A percentile compares a stretch with the other conserved stretches of the same genome.
These are phyloP conservation scores for Pseudomyrmex pallidus DNA, from an alignment of 1,140 invertebrate genomes.

Conservation along the genomic window DNA sequence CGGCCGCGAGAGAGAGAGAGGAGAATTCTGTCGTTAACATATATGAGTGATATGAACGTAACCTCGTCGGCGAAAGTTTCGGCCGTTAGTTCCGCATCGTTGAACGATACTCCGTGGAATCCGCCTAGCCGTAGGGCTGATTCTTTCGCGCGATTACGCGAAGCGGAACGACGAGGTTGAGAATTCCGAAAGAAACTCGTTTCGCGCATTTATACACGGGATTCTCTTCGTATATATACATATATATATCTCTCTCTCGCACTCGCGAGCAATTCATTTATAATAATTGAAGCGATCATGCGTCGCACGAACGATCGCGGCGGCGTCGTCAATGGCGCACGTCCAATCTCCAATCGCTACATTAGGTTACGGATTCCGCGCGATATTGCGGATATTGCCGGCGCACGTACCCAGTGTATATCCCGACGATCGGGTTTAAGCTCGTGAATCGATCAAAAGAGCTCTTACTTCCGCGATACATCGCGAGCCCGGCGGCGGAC, in stretches of 20 bases:
- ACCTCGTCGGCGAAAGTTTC: slow-evolving; percentile 39
- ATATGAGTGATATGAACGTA: slow-evolving; percentile 51
- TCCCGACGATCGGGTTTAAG: slow-evolving; percentile 19
- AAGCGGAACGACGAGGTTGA: slow-evolving; percentile 43
- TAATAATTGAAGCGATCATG: slow-evolving; percentile 51
- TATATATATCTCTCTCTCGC: neutral
- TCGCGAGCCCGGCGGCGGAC: neutral
- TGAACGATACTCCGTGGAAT: slow-evolving; percentile 47
- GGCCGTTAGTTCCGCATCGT: slow-evolving; percentile 45
- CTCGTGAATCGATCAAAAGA: slow-evolving; percentile 33
- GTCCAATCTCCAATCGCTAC: slow-evolving; percentile 43
- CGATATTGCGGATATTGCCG: slow-evolving; percentile 32
- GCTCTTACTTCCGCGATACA: neutral
- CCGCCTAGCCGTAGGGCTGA: slow-evolving; percentile 24
- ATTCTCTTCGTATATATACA: neutral
- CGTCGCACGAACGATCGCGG: slow-evolving; percentile 50
- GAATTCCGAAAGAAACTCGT: slow-evolving; percentile 5
- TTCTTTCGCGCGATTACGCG: slow-evolving; percentile 48
- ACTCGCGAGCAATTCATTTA: slow-evolving; percentile 38
- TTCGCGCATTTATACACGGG: neutral
- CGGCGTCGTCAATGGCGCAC: slow-evolving; percentile 45
- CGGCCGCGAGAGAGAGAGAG: slow-evolving; percentile 21
- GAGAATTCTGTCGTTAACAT: neutral
- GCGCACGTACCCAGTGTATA: neutral
- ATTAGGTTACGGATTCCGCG: slow-evolving; percentile 38